These are phyloP conservation scores for Procavia capensis DNA, from an alignment of 2,113 vertebrate species.

Conservation along the genomic window DNA sequence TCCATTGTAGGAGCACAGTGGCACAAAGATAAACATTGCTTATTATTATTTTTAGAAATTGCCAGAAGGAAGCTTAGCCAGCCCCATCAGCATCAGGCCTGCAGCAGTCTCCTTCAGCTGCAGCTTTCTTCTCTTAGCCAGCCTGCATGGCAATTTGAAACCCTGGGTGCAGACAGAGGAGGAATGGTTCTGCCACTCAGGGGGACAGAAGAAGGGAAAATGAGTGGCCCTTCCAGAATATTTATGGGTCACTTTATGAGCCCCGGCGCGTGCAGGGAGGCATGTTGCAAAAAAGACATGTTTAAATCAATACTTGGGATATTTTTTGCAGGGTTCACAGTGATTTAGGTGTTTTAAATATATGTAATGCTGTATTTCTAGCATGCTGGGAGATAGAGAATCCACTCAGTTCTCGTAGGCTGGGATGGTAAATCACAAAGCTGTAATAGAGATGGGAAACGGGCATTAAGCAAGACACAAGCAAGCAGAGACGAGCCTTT, in stretches of 20 bases:
- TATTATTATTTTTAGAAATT: constrained; percentile 67
- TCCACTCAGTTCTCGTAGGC: constrained; percentile 48
- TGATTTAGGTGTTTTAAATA: constrained; percentile 78
- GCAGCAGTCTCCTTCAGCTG: neutral
- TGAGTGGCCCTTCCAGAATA: constrained; percentile 62
- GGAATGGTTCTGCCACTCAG: neutral
- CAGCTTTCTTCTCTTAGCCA: constrained; percentile 16
- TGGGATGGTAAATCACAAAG: constrained; percentile 71
- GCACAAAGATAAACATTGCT: neutral
- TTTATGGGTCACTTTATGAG: constrained; percentile 73
- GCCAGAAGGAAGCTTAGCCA: neutral
- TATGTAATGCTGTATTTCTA: constrained; percentile 73
- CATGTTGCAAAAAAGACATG: constrained; percentile 62
- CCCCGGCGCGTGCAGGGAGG: neutral
- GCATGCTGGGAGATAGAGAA: constrained; percentile 13
- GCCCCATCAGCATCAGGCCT: neutral
- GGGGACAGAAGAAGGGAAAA: constrained; percentile 59
- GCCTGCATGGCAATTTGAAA: neutral
- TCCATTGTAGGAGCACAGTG: neutral
- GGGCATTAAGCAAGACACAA: constrained; percentile 63
- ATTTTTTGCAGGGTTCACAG: constrained; percentile 23
- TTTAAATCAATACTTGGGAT: constrained; percentile 77
- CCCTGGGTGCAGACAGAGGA: neutral
- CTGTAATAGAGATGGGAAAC: constrained; percentile 66
- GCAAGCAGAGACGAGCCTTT: constrained; percentile 51